Percentiles rank a stretch among this genome's conserved stretches.
Evolutionary conservation across 2,888 invertebrate species (phyloP).

Genomic region (Acanthoscelides obtectus): DNA sequence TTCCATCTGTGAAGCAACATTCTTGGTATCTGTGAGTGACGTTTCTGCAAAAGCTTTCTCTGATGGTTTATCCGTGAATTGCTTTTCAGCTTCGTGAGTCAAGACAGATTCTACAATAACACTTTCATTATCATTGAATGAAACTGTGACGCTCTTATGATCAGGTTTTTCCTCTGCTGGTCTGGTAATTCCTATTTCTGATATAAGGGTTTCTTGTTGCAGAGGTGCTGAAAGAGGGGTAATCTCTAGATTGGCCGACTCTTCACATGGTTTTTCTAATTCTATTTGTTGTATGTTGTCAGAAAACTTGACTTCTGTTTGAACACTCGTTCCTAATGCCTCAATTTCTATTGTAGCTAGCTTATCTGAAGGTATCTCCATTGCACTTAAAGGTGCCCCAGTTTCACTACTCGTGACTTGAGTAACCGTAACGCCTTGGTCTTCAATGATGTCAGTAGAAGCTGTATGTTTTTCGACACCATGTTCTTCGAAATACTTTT

Average conservation of each 20-base stretch:
- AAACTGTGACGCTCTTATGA: constrained; percentile 42
- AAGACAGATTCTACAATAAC: constrained; percentile 48
- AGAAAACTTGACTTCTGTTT: constrained; percentile 47
- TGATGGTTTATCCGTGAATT: constrained; percentile 35
- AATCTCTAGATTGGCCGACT: constrained; percentile 40
- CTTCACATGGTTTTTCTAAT: constrained; percentile 35
- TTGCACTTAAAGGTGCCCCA: constrained; percentile 42
- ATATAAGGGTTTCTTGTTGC: constrained; percentile 46
- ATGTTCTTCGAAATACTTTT: constrained; percentile 43
- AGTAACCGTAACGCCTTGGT: constrained; percentile 46
- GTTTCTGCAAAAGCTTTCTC: constrained; percentile 16
- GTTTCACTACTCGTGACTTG: constrained; percentile 52
- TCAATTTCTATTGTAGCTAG: constrained; percentile 41
- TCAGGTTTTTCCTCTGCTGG: constrained; percentile 39
- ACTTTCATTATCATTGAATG: constrained; percentile 45
- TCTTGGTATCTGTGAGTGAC: constrained; percentile 36
- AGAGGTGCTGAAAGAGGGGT: constrained; percentile 43
- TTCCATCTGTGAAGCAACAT: constrained; percentile 37
- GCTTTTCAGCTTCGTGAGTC: constrained; percentile 49
- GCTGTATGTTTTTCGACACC: constrained; percentile 44
- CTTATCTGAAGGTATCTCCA: constrained; percentile 39
- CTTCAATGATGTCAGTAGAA: constrained; percentile 45
- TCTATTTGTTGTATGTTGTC: constrained; percentile 43
- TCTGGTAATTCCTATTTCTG: constrained; percentile 44
- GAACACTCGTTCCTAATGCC: constrained; percentile 49